Percentiles rank a stretch among this genome's conserved stretches.
Conservation (phyloP, 2,888 invertebrate genomes). For the Eupithecia tripunctaria region DNA sequence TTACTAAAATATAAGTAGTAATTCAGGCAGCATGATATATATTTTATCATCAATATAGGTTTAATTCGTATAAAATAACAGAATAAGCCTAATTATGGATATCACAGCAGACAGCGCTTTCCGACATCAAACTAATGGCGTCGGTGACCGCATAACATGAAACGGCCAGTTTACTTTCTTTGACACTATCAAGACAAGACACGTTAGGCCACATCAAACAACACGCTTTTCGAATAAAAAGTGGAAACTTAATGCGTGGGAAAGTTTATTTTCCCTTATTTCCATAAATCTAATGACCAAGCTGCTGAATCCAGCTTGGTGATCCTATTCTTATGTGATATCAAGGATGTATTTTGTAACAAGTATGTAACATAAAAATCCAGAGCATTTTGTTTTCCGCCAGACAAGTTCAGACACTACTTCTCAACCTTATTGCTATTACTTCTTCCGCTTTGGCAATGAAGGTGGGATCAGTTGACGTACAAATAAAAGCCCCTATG, state of each 20-base stretch:
- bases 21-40: too few relatives aligned
- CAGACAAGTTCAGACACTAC: neutral
- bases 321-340: neutral
- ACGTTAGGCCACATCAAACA: slow-evolving; percentile 19
- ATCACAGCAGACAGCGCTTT: neutral
- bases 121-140: slow-evolving; percentile 9
- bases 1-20: too few relatives aligned
- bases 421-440: neutral
- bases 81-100: neutral
- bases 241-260: slow-evolving; percentile 9
- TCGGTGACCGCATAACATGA: slow-evolving; percentile 25
- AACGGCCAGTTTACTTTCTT: slow-evolving; percentile 28
- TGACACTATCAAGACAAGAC: slow-evolving; percentile 20
- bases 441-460: neutral
- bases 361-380: neutral
- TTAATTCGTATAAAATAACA: neutral
- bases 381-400: neutral
- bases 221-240: slow-evolving; percentile 17
- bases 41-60: neutral
- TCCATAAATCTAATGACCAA: neutral
- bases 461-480: neutral
- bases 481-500: slow-evolving; percentile 2
- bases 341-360: neutral
- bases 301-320: neutral
- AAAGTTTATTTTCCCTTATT: slow-evolving; percentile 17